These are phyloP conservation scores for Taenioides sp. DNA, from an alignment of 2,797 vertebrate species.

Conservation along the genomic window DNA sequence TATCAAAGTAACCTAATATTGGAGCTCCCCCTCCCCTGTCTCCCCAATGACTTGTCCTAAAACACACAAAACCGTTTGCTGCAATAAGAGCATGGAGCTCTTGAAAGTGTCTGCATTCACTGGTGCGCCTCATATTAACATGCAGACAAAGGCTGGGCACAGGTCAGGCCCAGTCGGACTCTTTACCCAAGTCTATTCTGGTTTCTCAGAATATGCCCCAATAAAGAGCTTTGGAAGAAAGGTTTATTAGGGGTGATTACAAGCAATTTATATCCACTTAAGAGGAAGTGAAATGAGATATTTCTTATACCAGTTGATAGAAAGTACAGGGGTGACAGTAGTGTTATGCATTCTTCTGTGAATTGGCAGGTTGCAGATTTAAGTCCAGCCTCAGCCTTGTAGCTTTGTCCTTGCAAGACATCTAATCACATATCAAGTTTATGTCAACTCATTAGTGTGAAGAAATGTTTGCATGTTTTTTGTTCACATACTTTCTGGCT, in stretches of 20 bases:
- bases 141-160: constrained; percentile 41
- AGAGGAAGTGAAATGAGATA: constrained; percentile 4
- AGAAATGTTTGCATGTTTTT: too few species aligned
- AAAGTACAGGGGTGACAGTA: too few species aligned
- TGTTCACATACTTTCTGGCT: too few species aligned
- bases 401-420: too few species aligned
- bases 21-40: constrained; percentile 12
- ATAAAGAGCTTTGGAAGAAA: constrained; percentile 34
- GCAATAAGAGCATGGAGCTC: constrained; percentile 25
- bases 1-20: constrained; percentile 39
- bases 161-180: constrained; percentile 24
- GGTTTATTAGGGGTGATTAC: constrained; percentile 34
- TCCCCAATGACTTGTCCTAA: constrained; percentile 30
- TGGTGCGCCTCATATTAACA: constrained; percentile 46
- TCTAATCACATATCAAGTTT: too few species aligned
- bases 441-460: too few species aligned
- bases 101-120: constrained; percentile 45
- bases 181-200: constrained; percentile 26
- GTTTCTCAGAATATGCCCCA: constrained; percentile 29
- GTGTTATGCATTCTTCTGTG: too few species aligned
- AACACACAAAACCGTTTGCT: constrained; percentile 22
- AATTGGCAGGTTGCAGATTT: too few species aligned
- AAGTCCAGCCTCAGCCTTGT: too few species aligned
- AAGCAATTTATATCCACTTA: constrained; percentile 32
- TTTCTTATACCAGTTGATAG: too few species aligned